A percentile compares a stretch with the other conserved stretches of the same genome.
Conservation (phyloP, 2,888 invertebrate species). For the Cantharis rufa region DNA sequence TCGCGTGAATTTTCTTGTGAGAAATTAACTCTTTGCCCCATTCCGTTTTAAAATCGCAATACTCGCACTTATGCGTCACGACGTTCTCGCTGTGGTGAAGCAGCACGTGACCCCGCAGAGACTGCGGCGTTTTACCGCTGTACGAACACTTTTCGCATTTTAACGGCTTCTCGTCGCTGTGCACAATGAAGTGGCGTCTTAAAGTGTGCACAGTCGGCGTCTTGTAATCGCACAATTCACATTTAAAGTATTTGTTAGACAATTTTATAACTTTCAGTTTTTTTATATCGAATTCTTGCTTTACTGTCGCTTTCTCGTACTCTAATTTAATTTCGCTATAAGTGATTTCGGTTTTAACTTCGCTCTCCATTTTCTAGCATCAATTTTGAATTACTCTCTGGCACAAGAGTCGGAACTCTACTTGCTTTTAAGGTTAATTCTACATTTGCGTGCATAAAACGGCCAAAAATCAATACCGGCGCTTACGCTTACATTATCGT, state of each 20-base stretch:
- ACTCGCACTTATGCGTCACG: background rate
- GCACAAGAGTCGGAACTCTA: background rate
- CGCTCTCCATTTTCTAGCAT: background rate
- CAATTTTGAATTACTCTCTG: background rate
- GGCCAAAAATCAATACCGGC: background rate
- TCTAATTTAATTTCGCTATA: background rate
- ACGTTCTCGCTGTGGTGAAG: background rate
- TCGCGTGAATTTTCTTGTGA: background rate
- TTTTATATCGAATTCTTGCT: background rate
- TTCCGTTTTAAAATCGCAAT: background rate
- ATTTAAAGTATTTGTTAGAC: background rate
- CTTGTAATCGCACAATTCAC: background rate
- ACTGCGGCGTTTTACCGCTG: background rate
- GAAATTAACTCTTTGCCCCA: background rate
- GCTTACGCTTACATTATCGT: background rate
- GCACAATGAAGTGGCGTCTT: background rate
- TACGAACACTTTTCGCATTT: background rate
- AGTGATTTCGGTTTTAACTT: background rate
- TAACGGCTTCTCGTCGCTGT: background rate
- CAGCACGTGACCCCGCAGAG: background rate
- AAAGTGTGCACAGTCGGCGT: background rate
- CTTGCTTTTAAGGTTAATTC: background rate
- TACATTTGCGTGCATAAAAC: background rate
- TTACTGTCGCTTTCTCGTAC: background rate
- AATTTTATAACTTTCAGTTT: background rate